A percentile compares a stretch with the other conserved stretches of the same genome.
phyloP scores from a whole-genome alignment of 1,140 invertebrate genomes.

The Caenorhabditis inopinata region DNA sequence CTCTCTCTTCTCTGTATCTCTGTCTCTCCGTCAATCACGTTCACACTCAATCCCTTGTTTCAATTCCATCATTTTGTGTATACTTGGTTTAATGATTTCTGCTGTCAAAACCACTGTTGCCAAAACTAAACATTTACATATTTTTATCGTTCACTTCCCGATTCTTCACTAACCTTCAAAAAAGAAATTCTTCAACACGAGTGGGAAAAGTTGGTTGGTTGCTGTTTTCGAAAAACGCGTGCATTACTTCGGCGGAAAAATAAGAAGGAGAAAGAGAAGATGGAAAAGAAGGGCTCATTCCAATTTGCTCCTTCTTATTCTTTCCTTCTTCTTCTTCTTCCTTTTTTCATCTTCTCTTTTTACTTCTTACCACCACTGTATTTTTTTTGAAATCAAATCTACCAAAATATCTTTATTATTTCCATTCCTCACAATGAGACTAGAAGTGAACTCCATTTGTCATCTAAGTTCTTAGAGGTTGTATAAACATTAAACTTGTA shows the following conservation, averaged over 20 bases:
- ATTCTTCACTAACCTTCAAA: no score
- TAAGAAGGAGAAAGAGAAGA: conserved; percentile 12
- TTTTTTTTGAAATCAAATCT: neutral
- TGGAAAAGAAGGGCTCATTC: conserved; percentile 16
- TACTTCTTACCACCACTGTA: neutral
- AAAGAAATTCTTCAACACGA: no score
- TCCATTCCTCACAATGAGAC: neutral
- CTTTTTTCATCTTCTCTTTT: neutral
- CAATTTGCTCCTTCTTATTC: conserved; percentile 32
- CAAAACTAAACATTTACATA: no score
- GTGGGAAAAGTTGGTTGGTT: neutral
- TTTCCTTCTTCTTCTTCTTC: neutral
- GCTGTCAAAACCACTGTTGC: no score
- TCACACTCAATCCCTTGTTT: no score
- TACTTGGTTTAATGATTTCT: no score
- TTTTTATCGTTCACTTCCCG: no score
- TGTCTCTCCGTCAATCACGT: no score
- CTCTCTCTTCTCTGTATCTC: neutral
- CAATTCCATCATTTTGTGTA: no score
- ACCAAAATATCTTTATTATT: neutral
- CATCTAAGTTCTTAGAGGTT: neutral
- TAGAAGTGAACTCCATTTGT: neutral
- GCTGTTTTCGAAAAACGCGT: conserved; percentile 2
- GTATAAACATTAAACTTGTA: neutral
- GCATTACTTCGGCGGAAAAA: neutral